A percentile compares a stretch with the other conserved stretches of the same genome.
These are phyloP conservation scores for Orthonychiurus folsomi DNA, from an alignment of 2,888 invertebrate species.

Conservation along the genomic window DNA sequence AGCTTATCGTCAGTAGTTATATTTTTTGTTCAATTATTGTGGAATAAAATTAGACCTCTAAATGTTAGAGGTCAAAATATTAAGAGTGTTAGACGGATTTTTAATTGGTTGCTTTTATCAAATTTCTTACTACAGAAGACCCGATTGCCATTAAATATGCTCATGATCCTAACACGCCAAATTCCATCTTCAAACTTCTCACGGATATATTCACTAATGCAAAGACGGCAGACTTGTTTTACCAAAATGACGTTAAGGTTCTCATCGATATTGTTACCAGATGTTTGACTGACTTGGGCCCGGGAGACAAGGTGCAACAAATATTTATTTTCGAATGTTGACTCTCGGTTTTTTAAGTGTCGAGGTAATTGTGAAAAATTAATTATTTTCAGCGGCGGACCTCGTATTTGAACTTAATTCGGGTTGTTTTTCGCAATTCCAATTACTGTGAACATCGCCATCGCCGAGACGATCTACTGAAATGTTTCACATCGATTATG, in stretches of 20 bases:
- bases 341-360: slow-evolving; percentile 2
- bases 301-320: slow-evolving; percentile 65
- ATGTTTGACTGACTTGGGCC: slow-evolving; percentile 78
- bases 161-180: slow-evolving; percentile 60
- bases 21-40: background rate
- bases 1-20: no score
- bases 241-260: slow-evolving; percentile 90
- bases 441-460: slow-evolving; percentile 71
- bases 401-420: slow-evolving; percentile 68
- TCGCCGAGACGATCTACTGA: slow-evolving; percentile 67
- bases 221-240: slow-evolving; percentile 75
- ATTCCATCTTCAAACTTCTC: slow-evolving; percentile 80
- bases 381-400: slow-evolving; percentile 55
- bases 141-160: slow-evolving; percentile 15
- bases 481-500: slow-evolving; percentile 77
- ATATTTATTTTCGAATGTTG: background rate
- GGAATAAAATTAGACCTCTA: no score
- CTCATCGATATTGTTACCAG: slow-evolving; percentile 85
- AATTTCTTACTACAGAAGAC: slow-evolving; percentile 16
- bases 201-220: slow-evolving; percentile 72
- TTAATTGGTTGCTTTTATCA: slow-evolving; percentile 2
- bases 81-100: no score
- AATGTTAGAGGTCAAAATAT: no score
- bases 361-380: background rate
- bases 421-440: slow-evolving; percentile 70